These are phyloP conservation scores for Plestiodon gilberti DNA, from an alignment of 2,113 vertebrate species.

Conservation along the genomic window DNA sequence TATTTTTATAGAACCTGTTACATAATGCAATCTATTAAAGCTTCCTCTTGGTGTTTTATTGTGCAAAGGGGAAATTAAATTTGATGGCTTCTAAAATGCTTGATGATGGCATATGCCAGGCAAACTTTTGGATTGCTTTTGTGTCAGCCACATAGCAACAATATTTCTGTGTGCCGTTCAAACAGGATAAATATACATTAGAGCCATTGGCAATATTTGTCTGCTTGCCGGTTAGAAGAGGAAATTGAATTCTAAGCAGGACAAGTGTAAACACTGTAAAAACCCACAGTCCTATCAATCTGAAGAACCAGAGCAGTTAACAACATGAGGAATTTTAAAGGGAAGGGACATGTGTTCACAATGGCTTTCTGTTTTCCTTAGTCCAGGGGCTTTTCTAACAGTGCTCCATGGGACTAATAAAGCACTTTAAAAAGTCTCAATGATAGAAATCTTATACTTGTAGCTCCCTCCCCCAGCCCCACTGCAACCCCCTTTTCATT, in stretches of 20 bases:
- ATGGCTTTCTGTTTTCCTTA: constrained; percentile 23
- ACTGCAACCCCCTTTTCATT: neutral
- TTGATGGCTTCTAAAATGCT: constrained; percentile 83
- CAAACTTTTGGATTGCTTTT: constrained; percentile 76
- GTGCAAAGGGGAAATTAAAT: constrained; percentile 88
- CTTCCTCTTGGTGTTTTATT: constrained; percentile 86
- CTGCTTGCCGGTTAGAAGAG: constrained; percentile 59
- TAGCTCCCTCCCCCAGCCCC: neutral
- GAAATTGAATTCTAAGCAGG: constrained; percentile 70
- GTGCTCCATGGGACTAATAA: neutral
- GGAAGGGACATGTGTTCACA: constrained; percentile 15
- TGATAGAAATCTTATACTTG: neutral
- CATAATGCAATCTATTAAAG: constrained; percentile 84
- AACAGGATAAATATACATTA: constrained; percentile 69
- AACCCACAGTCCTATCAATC: constrained; percentile 39
- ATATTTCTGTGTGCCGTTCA: constrained; percentile 70
- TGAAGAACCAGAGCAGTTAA: constrained; percentile 28
- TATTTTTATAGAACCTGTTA: constrained; percentile 84
- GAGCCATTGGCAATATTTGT: constrained; percentile 61
- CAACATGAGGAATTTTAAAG: constrained; percentile 53
- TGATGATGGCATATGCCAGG: constrained; percentile 81
- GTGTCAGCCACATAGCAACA: constrained; percentile 70
- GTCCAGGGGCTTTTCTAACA: neutral
- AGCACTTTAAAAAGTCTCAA: neutral
- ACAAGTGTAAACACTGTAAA: constrained; percentile 63